phyloP scores from a whole-genome alignment of 1,140 invertebrate genomes.

The Apis laboriosa region DNA sequence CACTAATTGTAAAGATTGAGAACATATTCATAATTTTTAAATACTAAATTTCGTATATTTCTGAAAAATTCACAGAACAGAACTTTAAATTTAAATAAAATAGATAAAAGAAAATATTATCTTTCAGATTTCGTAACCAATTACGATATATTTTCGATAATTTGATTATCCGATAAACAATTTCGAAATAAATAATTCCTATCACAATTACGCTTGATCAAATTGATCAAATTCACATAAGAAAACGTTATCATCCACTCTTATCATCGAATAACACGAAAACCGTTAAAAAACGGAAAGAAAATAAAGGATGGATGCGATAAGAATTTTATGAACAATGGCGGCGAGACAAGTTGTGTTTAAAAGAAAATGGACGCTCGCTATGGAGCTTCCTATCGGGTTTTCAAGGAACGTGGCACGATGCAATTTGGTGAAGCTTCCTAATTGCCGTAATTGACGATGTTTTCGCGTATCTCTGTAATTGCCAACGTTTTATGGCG shows the following conservation, averaged over 20 bases:
- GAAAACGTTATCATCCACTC: too few species aligned
- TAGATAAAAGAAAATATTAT: too few species aligned
- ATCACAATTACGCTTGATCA: not conserved
- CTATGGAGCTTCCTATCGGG: not conserved
- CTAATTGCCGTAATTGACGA: constrained; percentile 38
- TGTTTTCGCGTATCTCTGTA: constrained; percentile 28
- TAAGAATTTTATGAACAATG: not conserved
- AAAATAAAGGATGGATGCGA: not conserved
- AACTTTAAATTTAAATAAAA: too few species aligned
- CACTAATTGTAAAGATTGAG: too few species aligned
- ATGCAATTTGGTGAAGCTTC: not conserved
- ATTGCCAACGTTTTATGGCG: constrained; percentile 7
- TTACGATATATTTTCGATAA: too few species aligned
- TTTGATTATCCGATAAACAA: not conserved
- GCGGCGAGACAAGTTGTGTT: not conserved
- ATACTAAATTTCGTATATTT: too few species aligned
- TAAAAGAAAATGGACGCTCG: constrained; percentile 1
- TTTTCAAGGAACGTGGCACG: not conserved
- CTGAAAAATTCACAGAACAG: too few species aligned
- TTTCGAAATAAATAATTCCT: not conserved
- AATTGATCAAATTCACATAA: not conserved
- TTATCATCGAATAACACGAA: not conserved
- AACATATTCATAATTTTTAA: too few species aligned
- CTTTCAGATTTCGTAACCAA: too few species aligned
- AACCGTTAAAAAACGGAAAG: not conserved